Evolutionary conservation across 2,797 vertebrate genomes (phyloP).

Genomic region (Mormyrus proboscirostris): DNA sequence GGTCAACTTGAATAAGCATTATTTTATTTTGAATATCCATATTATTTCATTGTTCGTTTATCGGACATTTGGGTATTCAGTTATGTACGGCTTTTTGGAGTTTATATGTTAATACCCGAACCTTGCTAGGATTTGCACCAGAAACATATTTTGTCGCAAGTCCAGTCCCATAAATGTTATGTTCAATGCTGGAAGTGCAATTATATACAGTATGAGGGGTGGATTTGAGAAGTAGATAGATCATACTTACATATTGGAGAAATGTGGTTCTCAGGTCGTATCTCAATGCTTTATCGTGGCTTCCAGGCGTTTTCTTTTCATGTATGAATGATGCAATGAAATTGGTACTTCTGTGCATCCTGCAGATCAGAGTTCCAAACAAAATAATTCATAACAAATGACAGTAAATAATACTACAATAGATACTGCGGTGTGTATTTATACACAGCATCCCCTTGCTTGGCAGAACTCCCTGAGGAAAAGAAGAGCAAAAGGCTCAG

Average conservation of each 20-base stretch:
- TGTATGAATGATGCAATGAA: background rate
- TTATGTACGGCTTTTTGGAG: background rate
- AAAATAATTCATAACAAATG: background rate
- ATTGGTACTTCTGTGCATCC: background rate
- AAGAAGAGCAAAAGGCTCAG: slow-evolving; percentile 67
- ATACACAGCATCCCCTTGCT: background rate
- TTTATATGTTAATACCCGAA: background rate
- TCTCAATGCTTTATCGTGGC: background rate
- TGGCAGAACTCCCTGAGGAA: slow-evolving; percentile 81
- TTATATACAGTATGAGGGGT: background rate
- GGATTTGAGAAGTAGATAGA: background rate
- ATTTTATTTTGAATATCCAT: background rate
- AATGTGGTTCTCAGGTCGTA: background rate
- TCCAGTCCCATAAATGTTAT: background rate
- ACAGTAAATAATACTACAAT: background rate
- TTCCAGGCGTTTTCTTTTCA: background rate
- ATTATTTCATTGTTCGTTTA: background rate
- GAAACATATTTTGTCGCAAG: background rate
- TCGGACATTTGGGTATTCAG: background rate
- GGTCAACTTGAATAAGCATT: background rate
- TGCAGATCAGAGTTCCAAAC: background rate
- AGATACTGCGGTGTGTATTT: background rate
- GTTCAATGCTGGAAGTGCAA: background rate
- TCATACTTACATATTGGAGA: background rate
- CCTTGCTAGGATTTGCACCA: background rate